These are phyloP conservation scores for Neolamprologus modestus DNA, from an alignment of 2,113 vertebrate genomes.

Conservation along the genomic window DNA sequence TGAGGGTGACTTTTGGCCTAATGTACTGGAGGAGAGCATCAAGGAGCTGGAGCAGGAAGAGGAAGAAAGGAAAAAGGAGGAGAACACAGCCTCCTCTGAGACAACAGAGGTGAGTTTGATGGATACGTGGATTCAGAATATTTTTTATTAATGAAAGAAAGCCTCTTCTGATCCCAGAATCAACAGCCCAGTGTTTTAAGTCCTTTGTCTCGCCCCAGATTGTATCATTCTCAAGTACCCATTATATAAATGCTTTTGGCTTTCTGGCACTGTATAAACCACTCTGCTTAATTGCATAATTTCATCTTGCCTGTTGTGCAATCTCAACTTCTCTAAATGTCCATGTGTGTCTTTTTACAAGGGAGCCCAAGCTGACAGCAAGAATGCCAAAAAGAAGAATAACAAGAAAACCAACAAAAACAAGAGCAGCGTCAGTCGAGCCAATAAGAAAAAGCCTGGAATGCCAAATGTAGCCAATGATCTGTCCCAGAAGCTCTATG, in stretches of 20 bases:
- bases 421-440: slow-evolving; percentile 95
- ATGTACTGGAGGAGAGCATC: slow-evolving; percentile 97
- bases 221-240: slow-evolving; percentile 5
- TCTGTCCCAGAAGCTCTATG: slow-evolving; percentile 96
- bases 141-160: background rate
- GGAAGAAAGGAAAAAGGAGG: slow-evolving; percentile 96
- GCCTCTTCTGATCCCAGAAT: background rate
- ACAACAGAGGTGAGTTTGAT: slow-evolving; percentile 79
- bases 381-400: slow-evolving; percentile 99
- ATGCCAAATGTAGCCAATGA: slow-evolving; percentile 98
- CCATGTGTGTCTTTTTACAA: slow-evolving; percentile 48
- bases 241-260: slow-evolving; percentile 3
- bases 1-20: slow-evolving; percentile 99
- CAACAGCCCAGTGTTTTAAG: background rate
- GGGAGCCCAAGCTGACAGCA: slow-evolving; percentile 92
- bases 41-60: slow-evolving; percentile 98
- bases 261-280: background rate
- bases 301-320: background rate
- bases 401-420: slow-evolving; percentile 99
- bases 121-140: background rate
- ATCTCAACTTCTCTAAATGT: background rate
- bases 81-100: slow-evolving; percentile 90
- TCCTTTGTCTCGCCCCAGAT: background rate
- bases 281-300: slow-evolving; percentile 15
- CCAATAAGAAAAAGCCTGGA: slow-evolving; percentile 97